Base-by-base conservation (phyloP, 2,888 invertebrate genomes). In the Euphydryas editha region DNA sequence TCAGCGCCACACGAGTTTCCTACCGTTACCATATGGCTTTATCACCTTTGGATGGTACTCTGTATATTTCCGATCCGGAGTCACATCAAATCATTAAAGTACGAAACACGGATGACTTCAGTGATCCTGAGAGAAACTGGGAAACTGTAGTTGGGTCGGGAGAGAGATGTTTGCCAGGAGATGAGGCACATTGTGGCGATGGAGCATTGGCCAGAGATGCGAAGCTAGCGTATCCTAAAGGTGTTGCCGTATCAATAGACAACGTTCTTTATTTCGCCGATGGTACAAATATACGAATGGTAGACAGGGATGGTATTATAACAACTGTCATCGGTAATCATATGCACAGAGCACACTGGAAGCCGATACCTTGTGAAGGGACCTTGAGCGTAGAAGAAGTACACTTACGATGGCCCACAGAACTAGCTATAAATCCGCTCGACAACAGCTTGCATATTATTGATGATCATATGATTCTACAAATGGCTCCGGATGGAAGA, bases 1-100 rank as follows among this genome's bases (percentile, higher is more conserved):
- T 69, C 91, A 98, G 98, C 82, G 97, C 98, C 21, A 97, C 98
- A 1, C 94, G 98, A 78, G 98, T 99, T 0, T 98, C 98, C 0
- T 99, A 99, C 87, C 96, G 98, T 64, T 99, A 99, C 87, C 98
- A 99, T 92, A 97, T 99, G 95, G 98, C 99, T 0, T 92, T 99
- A 51, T 98, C 98, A 77, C 99, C 99, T 0, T 93, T 98, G 15
- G 98, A 99, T 83, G 98, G 98, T 30, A 96, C 96, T 1, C 94
- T 99, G 11, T 99, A 98, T 92, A 97, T 99, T 77, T 98, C 99
- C 0, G 98, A 99, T 84, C 98, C 99, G 0, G 98, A 98, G 84
- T 97, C 97, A 0, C 98, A 98, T 85, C 98, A 98, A 87, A 98
- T 99, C 74, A 96, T 98, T 69, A 95, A 96, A 72, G 97, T 98